Base-by-base conservation (phyloP, 2,113 vertebrate species). In the Corythornis madagascariensis region DNA sequence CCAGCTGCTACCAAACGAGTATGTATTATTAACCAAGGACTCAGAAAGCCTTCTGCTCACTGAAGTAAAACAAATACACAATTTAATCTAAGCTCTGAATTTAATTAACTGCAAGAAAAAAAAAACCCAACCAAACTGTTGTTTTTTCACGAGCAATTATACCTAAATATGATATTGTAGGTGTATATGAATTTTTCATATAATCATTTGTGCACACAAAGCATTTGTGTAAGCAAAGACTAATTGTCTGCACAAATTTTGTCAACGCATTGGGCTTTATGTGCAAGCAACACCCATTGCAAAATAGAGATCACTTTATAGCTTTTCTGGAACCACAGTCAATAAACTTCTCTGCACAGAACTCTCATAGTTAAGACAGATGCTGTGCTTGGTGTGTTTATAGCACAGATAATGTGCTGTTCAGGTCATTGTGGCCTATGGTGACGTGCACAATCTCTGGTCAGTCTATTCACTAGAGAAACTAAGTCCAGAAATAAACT, bases 1-100 rank as follows among this genome's bases (percentile, higher is more conserved):
- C 70, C 90, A 94, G 91, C 79, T 96, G 94, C 91, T 89, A 86
- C 82, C 77, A 64, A 72, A 67, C 2, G 1, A 90, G 63, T 91
- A 89, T 96, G 70, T 71, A 94, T 96, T 95, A 92, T 92, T 95
- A 92, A 96, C 59, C 50, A 86, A 92, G 79, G 72, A 43, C 67
- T 55, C 2, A 1, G 83, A 84, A 91, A 80, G 52, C 82, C 69
- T 86, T 88, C 91, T 94, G 91, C 57, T 95, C 86, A 66, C 63
- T 71, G 63, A 50, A 69, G 75, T 91, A 95, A 95, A 96, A 74
- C 90, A 96, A 95, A 94, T 83, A 66, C 8, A 92, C 95, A 85
- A 31, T 92, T 90, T 92, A 95, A 94, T 91, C 76, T 89, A 67
- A 86, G 69, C 43, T 86, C 55, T 4, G 4, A 92, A 91, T 94